A percentile compares a stretch with the other conserved stretches of the same genome.
These are phyloP conservation scores for Caiman crocodilus DNA, from an alignment of 2,797 vertebrate genomes.

Conservation along the genomic window DNA sequence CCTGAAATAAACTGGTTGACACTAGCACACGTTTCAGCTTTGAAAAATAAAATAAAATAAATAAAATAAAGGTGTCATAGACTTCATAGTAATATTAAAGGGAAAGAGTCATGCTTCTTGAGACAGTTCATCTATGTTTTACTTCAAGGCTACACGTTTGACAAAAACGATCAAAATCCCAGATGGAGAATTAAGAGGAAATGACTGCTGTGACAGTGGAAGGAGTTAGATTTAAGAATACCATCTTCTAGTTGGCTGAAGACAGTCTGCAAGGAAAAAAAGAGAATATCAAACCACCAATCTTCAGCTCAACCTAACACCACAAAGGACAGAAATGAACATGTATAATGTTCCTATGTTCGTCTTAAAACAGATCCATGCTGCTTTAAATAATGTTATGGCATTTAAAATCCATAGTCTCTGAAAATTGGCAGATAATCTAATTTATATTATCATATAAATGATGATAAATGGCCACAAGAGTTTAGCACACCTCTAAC, in stretches of 20 bases:
- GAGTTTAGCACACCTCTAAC: neutral
- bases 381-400: neutral
- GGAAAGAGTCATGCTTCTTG: neutral
- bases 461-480: conserved; percentile 10
- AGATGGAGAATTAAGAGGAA: neutral
- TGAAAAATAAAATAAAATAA: neutral
- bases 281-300: neutral
- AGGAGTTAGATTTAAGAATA: neutral
- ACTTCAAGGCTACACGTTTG: neutral
- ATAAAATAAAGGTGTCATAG: neutral
- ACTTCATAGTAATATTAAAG: neutral
- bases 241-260: neutral
- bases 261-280: neutral
- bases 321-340: neutral
- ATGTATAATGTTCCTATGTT: neutral
- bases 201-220: neutral
- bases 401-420: neutral
- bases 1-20: conserved; percentile 2
- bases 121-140: neutral
- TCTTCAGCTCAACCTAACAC: neutral
- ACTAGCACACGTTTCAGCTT: neutral
- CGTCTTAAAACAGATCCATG: neutral
- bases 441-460: neutral
- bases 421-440: conserved; percentile 15
- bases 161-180: neutral